A percentile compares a stretch with the other conserved stretches of the same genome.
These are phyloP conservation scores for Cephus sareptanus DNA, from an alignment of 2,888 invertebrate genomes.

Conservation along the genomic window DNA sequence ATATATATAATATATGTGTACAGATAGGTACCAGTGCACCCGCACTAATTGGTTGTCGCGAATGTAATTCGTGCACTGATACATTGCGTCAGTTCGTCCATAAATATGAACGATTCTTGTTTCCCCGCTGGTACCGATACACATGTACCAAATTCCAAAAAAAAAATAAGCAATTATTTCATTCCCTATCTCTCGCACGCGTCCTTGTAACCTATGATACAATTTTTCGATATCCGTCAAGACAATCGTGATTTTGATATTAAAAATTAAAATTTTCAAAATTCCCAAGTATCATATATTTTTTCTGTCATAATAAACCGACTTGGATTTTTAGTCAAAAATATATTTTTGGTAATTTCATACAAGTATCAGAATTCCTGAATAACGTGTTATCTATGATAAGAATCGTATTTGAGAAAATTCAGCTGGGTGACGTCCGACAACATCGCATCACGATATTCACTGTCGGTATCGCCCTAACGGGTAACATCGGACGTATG, in stretches of 20 bases:
- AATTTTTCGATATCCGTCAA: no score
- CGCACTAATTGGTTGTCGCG: constrained; percentile 38
- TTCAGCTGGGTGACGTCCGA: no score
- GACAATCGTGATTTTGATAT: no score
- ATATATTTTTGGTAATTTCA: neutral
- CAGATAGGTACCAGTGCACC: constrained; percentile 32
- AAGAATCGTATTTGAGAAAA: neutral
- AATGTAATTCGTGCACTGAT: constrained; percentile 31
- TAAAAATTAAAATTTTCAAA: no score
- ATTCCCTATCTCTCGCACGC: no score
- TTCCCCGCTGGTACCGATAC: neutral
- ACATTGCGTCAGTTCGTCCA: constrained; percentile 27
- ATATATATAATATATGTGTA: constrained; percentile 17
- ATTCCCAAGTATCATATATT: rapidly evolving
- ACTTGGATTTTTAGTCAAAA: neutral
- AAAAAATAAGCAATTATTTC: neutral
- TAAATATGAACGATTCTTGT: constrained; percentile 4
- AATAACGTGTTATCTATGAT: neutral
- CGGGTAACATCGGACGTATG: neutral
- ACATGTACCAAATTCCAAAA: neutral
- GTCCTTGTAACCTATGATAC: no score
- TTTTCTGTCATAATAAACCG: no score
- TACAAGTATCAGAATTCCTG: rapidly evolving
- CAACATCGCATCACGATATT: neutral
- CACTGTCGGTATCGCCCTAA: neutral